Base-by-base conservation (phyloP, 2,888 invertebrate species). In the Drosophila lacicola region DNA sequence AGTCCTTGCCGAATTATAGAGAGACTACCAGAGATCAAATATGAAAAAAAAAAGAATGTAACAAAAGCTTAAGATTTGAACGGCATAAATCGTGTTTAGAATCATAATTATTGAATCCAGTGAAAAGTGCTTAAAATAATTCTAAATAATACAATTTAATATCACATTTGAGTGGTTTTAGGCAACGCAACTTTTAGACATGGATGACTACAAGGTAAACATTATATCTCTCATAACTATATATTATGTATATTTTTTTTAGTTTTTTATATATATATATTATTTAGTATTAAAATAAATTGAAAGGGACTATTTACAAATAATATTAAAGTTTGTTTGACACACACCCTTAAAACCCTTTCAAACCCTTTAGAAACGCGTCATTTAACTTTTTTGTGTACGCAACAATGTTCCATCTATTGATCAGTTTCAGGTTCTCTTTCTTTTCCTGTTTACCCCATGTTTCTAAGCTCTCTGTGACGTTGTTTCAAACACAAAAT, bases 131-230 rank as follows among this genome's bases (percentile, higher is more conserved):
- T 34, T 6, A 14, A 67, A 57, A 36, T 9, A 46, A 51, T 37
- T 21, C 34, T 19, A 46, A 74, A 53, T 69, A 78, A 65, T 50
- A 64, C 46, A 74, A 70, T 70, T 66, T 66, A 49, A 25, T 61
- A 39, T 55, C 55, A 41, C 55, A 49, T 56, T 63, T 65, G 64
- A 80, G 77, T 78, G 86, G 70, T 66, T 80, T 62, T 88, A 83
- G 88, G 73, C 80, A 41, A 57, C 70, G 53, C 80, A 65, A 49
- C 80, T 63, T 14, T 65, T 82, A 74, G 81, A 73, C 54, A 88
- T 88, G 83, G 83, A 83, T 44, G 62, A 85, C 44, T 55, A 58
- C 60, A 74, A 83, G 83, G 83, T 83, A 83, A 83, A 80, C 49
- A 21, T 36, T 0, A 47, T 47, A 64, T 17, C 17, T 17, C 17